phyloP scores from a whole-genome alignment of 1,140 invertebrate genomes.

The Drosophila bifasciata region DNA sequence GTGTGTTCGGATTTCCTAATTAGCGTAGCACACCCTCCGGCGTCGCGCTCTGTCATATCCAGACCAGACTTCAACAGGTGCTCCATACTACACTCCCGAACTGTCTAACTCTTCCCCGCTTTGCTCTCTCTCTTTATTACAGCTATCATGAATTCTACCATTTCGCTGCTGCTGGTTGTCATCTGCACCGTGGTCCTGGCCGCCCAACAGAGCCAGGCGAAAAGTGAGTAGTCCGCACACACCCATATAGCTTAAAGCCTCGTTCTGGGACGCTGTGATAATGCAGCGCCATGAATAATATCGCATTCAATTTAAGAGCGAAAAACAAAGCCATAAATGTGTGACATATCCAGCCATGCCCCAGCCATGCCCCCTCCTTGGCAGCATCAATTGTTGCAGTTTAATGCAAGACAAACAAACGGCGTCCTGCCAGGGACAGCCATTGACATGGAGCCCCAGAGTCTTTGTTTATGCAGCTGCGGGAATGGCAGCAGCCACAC shows the following conservation, averaged over 20 bases:
- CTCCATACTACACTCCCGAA: constrained; percentile 1
- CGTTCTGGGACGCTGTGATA: not conserved
- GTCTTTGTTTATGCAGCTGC: constrained; percentile 72
- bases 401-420: constrained; percentile 68
- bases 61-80: constrained; percentile 61
- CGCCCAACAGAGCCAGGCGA: constrained; percentile 81
- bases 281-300: constrained; percentile 35
- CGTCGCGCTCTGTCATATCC: constrained; percentile 33
- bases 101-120: constrained; percentile 1
- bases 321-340: constrained; percentile 75
- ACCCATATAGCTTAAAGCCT: constrained; percentile 14
- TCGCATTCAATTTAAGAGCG: constrained; percentile 60
- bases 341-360: constrained; percentile 23
- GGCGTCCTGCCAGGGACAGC: constrained; percentile 5
- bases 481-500: constrained; percentile 22
- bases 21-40: constrained; percentile 57
- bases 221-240: constrained; percentile 66
- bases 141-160: constrained; percentile 80
- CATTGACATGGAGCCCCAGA: constrained; percentile 30
- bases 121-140: constrained; percentile 38
- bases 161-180: constrained; percentile 78
- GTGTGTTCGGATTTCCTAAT: constrained; percentile 70
- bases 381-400: constrained; percentile 74
- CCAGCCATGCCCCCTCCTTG: constrained; percentile 4
- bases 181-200: constrained; percentile 81